Evolutionary conservation across 2,797 vertebrate genomes (phyloP).

Genomic region (Linurgus olivaceus): DNA sequence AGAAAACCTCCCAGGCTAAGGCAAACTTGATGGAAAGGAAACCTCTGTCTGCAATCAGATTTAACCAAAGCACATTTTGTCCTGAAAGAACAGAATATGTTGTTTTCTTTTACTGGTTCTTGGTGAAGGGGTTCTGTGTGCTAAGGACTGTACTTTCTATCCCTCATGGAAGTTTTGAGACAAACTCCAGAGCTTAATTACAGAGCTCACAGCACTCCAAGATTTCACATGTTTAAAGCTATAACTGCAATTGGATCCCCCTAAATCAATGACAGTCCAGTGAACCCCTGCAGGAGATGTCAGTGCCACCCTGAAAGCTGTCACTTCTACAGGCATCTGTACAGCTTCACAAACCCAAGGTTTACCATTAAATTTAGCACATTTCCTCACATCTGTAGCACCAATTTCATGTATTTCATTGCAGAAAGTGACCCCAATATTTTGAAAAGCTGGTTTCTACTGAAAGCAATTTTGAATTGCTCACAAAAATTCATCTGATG

Average conservation of each 20-base stretch:
- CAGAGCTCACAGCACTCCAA: not conserved
- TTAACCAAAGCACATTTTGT: not conserved
- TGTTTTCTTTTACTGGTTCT: not conserved
- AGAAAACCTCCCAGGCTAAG: constrained; percentile 27
- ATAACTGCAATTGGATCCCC: not conserved
- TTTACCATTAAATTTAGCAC: not conserved
- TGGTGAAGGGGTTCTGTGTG: not conserved
- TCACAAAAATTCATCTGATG: not conserved
- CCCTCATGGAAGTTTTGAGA: not conserved
- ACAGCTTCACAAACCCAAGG: not conserved
- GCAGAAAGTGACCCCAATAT: accelerated
- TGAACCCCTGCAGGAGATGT: not conserved
- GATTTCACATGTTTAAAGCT: not conserved
- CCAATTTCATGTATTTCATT: not conserved
- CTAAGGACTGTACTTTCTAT: not conserved
- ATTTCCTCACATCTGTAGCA: not conserved
- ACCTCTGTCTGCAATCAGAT: not conserved
- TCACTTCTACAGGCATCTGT: not conserved
- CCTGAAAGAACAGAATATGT: not conserved
- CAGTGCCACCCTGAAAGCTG: not conserved
- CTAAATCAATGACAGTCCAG: not conserved
- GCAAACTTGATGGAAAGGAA: not conserved
- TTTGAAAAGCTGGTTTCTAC: not conserved
- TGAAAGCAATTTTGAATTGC: not conserved
- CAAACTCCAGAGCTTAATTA: not conserved